phyloP scores from a whole-genome alignment of 2,888 invertebrate genomes.

The Cerastoderma edule region DNA sequence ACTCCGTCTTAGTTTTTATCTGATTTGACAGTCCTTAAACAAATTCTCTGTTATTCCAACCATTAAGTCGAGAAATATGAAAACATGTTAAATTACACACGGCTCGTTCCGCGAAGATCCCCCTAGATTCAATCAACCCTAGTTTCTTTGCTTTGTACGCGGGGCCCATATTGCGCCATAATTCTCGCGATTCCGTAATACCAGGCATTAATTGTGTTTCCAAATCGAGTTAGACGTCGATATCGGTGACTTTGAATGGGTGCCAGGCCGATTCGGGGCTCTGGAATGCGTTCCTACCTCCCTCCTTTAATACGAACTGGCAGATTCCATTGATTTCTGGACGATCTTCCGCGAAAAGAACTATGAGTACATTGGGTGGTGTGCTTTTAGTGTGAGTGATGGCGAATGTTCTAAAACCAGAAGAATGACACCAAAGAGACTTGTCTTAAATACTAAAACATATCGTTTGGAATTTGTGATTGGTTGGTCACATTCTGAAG shows the following conservation, averaged over 20 bases:
- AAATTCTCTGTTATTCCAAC: slow-evolving; percentile 25
- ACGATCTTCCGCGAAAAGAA: not conserved
- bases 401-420: too few relatives aligned
- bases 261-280: slow-evolving; percentile 6
- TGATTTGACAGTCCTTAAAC: slow-evolving; percentile 27
- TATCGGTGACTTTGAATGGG: slow-evolving; percentile 40
- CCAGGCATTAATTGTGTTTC: slow-evolving; percentile 50
- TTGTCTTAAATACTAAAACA: too few relatives aligned
- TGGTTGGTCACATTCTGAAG: too few relatives aligned
- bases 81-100: slow-evolving; percentile 28
- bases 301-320: slow-evolving; percentile 15
- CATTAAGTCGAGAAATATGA: slow-evolving; percentile 28
- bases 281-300: slow-evolving; percentile 12
- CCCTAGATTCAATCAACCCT: slow-evolving; percentile 22
- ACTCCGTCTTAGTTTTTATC: slow-evolving; percentile 23
- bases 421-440: too few relatives aligned
- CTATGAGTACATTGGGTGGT: too few relatives aligned
- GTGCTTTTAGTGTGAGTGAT: too few relatives aligned
- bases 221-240: slow-evolving; percentile 51
- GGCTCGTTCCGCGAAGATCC: slow-evolving; percentile 7
- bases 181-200: slow-evolving; percentile 31
- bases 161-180: slow-evolving; percentile 44
- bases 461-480: too few relatives aligned
- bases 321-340: slow-evolving; percentile 7
- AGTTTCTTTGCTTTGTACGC: slow-evolving; percentile 32